phyloP scores from a whole-genome alignment of 1,140 invertebrate species.

The Danaus plexippus region DNA sequence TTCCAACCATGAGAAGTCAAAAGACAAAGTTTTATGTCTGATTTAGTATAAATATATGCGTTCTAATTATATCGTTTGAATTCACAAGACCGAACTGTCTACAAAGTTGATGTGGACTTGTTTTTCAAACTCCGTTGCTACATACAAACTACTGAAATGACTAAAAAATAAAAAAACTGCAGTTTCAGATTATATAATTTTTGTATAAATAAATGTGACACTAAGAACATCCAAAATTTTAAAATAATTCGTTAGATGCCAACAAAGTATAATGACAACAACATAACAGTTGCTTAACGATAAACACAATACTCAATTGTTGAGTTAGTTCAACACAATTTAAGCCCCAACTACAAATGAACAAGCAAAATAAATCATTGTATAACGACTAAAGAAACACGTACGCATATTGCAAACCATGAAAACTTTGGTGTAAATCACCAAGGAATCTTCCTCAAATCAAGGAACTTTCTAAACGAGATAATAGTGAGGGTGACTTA shows the following conservation, averaged over 20 bases:
- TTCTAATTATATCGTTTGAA: slow-evolving; percentile 14
- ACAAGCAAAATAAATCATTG: not conserved
- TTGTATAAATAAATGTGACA: too few species aligned
- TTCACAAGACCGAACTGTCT: slow-evolving; percentile 4
- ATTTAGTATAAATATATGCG: slow-evolving; percentile 12
- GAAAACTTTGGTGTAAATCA: slow-evolving; percentile 54
- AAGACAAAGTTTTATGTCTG: slow-evolving; percentile 8
- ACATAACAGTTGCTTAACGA: too few species aligned
- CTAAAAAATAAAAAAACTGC: too few species aligned
- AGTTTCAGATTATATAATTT: too few species aligned
- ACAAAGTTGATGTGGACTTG: not conserved
- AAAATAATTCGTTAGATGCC: too few species aligned
- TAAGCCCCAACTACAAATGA: too few species aligned
- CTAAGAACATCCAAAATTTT: too few species aligned
- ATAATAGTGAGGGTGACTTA: slow-evolving; percentile 22
- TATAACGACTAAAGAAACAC: slow-evolving; percentile 1
- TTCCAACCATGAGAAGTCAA: slow-evolving; percentile 9
- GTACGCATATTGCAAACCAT: slow-evolving; percentile 32
- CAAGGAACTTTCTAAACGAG: slow-evolving; percentile 26
- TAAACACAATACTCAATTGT: too few species aligned
- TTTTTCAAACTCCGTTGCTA: too few species aligned
- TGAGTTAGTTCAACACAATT: too few species aligned
- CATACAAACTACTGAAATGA: too few species aligned
- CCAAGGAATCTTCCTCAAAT: slow-evolving; percentile 41
- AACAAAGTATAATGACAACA: too few species aligned